phyloP scores from a whole-genome alignment of 2,113 vertebrate genomes.

The Chaetorhynchus papuensis region DNA sequence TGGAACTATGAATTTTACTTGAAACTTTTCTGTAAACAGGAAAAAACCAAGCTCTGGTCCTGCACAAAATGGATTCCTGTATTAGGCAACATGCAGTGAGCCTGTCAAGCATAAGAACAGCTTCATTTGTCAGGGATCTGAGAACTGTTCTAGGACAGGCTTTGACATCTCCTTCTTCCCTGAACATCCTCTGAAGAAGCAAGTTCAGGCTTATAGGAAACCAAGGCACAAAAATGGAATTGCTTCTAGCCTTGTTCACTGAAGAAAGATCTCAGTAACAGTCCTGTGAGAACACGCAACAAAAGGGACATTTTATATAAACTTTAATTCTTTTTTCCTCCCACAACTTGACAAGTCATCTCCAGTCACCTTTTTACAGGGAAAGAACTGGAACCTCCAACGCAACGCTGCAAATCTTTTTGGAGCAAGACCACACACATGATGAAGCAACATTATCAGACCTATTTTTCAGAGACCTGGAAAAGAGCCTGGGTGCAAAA shows the following conservation, averaged over 20 bases:
- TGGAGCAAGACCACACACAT: background rate
- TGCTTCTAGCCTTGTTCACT: background rate
- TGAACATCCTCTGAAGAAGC: background rate
- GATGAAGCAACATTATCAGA: background rate
- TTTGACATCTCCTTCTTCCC: background rate
- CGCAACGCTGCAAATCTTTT: fast-evolving
- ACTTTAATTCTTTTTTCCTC: background rate
- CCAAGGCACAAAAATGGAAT: background rate
- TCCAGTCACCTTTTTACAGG: background rate
- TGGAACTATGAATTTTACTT: background rate
- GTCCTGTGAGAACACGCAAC: background rate
- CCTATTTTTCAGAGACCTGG: background rate
- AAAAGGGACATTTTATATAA: background rate
- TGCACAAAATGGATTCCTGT: background rate
- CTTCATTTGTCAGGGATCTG: background rate
- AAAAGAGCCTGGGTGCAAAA: background rate
- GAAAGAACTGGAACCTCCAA: background rate
- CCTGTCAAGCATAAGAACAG: background rate
- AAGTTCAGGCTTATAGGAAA: background rate
- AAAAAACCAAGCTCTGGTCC: background rate
- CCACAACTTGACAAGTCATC: background rate
- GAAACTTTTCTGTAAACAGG: background rate
- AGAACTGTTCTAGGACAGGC: background rate
- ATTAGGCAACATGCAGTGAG: background rate
- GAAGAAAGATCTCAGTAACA: background rate